A percentile compares a stretch with the other conserved stretches of the same genome.
These are phyloP conservation scores for Agapostemon virescens DNA, from an alignment of 2,888 invertebrate genomes.

Conservation along the genomic window DNA sequence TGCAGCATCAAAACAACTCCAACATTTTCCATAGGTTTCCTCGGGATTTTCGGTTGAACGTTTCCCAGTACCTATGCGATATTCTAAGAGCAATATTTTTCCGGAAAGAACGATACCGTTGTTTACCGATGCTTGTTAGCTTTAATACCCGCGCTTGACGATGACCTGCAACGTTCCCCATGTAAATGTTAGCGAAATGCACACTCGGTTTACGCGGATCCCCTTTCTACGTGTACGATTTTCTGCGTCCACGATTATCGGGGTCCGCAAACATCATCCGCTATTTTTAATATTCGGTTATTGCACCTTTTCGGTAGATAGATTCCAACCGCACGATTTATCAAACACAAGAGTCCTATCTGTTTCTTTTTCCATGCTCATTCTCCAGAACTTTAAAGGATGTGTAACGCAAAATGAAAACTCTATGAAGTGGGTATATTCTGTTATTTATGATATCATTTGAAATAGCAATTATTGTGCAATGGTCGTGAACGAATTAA, in stretches of 20 bases:
- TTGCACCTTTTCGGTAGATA: conserved; percentile 26
- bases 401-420: too few species aligned
- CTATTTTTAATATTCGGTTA: conserved; percentile 46
- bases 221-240: neutral
- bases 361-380: neutral
- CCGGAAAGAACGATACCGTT: conserved; percentile 3
- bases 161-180: neutral
- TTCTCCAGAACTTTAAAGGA: too few species aligned
- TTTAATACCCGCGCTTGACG: neutral
- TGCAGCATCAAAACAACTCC: neutral
- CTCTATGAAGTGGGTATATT: too few species aligned
- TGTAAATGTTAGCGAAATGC: conserved; percentile 5
- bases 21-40: neutral
- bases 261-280: conserved; percentile 18
- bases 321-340: conserved; percentile 13
- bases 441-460: too few species aligned
- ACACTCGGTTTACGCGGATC: neutral
- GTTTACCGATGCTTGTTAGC: neutral
- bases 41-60: neutral
- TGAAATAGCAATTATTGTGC: too few species aligned
- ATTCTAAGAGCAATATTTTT: conserved; percentile 6
- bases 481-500: too few species aligned
- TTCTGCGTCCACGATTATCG: conserved; percentile 12
- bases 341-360: neutral
- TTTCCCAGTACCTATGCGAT: neutral